Base-by-base conservation (phyloP, 2,888 invertebrate genomes). In the Patella ulyssiponensis region DNA sequence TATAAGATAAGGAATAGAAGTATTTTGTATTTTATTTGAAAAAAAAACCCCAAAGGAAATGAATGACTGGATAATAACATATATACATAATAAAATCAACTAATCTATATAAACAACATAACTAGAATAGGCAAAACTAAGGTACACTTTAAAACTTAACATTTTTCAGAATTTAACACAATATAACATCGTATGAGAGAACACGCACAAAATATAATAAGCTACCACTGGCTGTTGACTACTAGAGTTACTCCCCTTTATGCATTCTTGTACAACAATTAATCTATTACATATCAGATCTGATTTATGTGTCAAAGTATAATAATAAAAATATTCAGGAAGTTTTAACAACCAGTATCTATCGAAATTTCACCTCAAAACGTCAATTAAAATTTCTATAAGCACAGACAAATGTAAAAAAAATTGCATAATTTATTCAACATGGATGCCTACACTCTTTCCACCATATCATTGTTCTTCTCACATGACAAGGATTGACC, bases 41-140 rank as follows among this genome's bases (percentile, higher is more conserved):
- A n/a, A 20, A 70, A 70, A 27, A 70, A 23, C 9, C 15, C 23
- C 23, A 70, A 70, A 70, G 14, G 11, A n/a, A 70, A 15, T 14
- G 33, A 27, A 70, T 27, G 15, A 23, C 23, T 70, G 23, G 33
- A 70, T 27, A 27, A 70, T 23, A 70, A 33, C 33, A 70, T 70
- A 70, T 70, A 27, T 64, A 15, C 23, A 33, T 70, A 70, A n/a
- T 27, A 15, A 20, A n/a, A 70, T 27, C 70, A 27, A 70, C n/a
- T 70, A 70, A 70, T 27, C 70, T 70, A 33, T 15, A 27, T 27
- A 70, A 70, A 23, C 33, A 33, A 70, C 70, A 70, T 56, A 54
- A 73, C 73, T 53, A 73, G 53, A 56, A 56, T 73, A 56, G 73
- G 73, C 11, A 73, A 54, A 73, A 73, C 44, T 73, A 54, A 73